Percentiles rank a stretch among this genome's conserved stretches.
These are phyloP conservation scores for Pogonophryne albipinna DNA, from an alignment of 2,797 vertebrate species.

Conservation along the genomic window DNA sequence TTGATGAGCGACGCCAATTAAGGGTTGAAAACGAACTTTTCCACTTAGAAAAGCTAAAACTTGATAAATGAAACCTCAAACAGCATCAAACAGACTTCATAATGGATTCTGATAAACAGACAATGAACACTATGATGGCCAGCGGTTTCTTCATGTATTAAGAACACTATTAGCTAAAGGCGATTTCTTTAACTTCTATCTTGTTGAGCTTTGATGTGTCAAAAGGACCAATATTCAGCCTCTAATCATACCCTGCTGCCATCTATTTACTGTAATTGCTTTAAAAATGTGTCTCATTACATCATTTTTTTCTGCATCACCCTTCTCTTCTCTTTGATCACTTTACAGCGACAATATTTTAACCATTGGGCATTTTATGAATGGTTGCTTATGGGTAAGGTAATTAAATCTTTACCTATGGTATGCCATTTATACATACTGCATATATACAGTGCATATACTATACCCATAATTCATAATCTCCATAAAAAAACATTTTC, in stretches of 20 bases:
- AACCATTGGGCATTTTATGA: not conserved
- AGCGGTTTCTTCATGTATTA: not conserved
- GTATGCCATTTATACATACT: not conserved
- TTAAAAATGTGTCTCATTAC: not conserved
- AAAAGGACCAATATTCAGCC: not conserved
- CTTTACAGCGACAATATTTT: not conserved
- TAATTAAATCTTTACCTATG: conserved; percentile 1
- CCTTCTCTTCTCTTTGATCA: not conserved
- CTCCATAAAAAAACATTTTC: not conserved
- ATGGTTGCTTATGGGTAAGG: not conserved
- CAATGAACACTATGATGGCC: not conserved
- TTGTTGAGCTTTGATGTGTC: conserved; percentile 28
- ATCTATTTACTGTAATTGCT: conserved; percentile 2
- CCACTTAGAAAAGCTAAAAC: not conserved
- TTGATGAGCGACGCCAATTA: not conserved
- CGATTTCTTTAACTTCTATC: not conserved
- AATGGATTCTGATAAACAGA: conserved; percentile 6
- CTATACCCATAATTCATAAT: not conserved
- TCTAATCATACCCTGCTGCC: conserved; percentile 11
- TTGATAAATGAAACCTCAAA: not conserved
- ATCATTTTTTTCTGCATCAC: not conserved
- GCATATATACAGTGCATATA: too few species aligned
- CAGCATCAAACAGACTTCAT: conserved; percentile 9
- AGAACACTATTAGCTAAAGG: not conserved
- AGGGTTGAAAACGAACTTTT: not conserved